Percentiles rank a stretch among this genome's conserved stretches.
phyloP scores from a whole-genome alignment of 1,140 invertebrate genomes.

The Drosophila pectinifera region DNA sequence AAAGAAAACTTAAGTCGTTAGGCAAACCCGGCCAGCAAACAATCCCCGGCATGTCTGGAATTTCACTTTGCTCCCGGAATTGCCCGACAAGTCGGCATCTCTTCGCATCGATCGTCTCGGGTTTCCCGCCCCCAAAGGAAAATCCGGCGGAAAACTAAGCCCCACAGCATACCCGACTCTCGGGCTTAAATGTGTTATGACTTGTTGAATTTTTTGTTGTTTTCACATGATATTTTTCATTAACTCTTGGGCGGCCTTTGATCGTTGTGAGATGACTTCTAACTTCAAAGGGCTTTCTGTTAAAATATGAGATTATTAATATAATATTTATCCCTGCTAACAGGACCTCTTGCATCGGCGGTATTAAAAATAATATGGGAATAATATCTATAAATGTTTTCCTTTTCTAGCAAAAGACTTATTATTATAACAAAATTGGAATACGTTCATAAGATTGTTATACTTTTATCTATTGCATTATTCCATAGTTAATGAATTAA shows the following conservation, averaged over 20 bases:
- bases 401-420: too few species aligned
- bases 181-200: neutral
- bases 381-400: too few species aligned
- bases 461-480: too few species aligned
- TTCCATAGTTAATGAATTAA: too few species aligned
- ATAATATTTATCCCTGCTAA: neutral
- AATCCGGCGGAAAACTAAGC: constrained; percentile 18
- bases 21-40: constrained; percentile 41
- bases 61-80: constrained; percentile 44
- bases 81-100: constrained; percentile 36
- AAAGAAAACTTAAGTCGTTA: constrained; percentile 45
- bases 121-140: neutral
- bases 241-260: neutral
- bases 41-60: constrained; percentile 46
- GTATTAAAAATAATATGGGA: neutral
- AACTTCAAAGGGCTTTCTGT: neutral
- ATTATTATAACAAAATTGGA: too few species aligned
- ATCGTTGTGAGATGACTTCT: neutral
- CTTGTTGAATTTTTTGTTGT: neutral
- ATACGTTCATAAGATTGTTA: too few species aligned
- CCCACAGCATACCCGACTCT: neutral
- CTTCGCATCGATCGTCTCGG: constrained; percentile 30
- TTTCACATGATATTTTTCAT: neutral
- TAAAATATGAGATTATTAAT: neutral
- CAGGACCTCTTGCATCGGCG: neutral